Conservation (phyloP, 1,140 invertebrate genomes). For the Caerostris darwini region DNA sequence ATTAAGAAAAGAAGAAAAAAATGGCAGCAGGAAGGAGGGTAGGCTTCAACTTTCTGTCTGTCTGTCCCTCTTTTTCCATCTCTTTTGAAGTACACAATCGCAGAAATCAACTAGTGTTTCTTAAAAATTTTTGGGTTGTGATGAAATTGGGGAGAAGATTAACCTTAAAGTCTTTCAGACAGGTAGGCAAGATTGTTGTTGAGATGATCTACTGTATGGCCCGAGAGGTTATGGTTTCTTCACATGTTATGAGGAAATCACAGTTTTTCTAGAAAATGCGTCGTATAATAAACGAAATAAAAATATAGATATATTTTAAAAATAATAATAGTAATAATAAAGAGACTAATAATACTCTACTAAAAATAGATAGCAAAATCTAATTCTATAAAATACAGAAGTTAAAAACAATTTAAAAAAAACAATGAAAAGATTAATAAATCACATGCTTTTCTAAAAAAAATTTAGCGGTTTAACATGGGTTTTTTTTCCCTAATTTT, state of each 20-base stretch:
- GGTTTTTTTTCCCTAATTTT: no score
- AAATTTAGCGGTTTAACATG: no score
- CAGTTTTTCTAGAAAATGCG: not conserved
- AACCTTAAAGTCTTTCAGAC: not conserved
- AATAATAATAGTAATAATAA: no score
- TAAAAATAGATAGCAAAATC: no score
- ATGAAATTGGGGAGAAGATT: not conserved
- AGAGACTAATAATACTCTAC: no score
- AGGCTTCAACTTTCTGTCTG: not conserved
- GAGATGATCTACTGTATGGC: not conserved
- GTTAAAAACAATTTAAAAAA: no score
- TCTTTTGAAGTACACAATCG: not conserved
- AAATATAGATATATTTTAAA: no score
- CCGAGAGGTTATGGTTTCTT: not conserved
- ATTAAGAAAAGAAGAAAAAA: not conserved
- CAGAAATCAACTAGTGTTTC: not conserved
- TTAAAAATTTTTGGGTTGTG: constrained; percentile 2
- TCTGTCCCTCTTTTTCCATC: not conserved
- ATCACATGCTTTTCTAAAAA: no score
- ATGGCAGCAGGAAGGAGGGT: not conserved
- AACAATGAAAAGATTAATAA: no score
- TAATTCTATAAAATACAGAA: no score
- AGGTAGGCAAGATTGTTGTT: not conserved
- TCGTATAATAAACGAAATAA: not conserved
- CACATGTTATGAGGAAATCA: not conserved